phyloP scores from a whole-genome alignment of 2,888 invertebrate species.

The Melinopterus prodromus region DNA sequence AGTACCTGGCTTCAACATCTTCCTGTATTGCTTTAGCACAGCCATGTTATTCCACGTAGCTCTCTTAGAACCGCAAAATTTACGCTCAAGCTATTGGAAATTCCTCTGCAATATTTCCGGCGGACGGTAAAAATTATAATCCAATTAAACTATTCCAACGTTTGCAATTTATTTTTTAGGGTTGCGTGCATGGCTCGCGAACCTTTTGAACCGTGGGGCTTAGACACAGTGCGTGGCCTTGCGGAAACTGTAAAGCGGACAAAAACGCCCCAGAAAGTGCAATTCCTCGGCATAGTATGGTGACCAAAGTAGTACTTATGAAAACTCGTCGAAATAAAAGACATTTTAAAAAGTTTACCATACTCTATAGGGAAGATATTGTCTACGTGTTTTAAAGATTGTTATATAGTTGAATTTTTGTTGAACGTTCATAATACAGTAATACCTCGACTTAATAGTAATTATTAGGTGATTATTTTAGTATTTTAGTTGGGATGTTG shows the following conservation, averaged over 20 bases:
- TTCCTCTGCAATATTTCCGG: conserved; percentile 80
- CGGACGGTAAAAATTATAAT: conserved; percentile 62
- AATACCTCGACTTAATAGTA: conserved; percentile 27
- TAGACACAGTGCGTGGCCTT: conserved; percentile 64
- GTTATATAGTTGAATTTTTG: background rate
- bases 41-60: conserved; percentile 81
- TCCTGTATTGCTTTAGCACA: conserved; percentile 80
- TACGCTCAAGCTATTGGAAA: conserved; percentile 84
- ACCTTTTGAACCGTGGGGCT: conserved; percentile 69
- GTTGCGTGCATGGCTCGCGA: conserved; percentile 67
- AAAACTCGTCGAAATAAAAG: conserved; percentile 7
- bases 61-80: conserved; percentile 78
- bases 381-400: background rate
- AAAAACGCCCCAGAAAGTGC: conserved; percentile 54
- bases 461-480: background rate
- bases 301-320: conserved; percentile 16
- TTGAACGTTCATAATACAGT: conserved; percentile 21
- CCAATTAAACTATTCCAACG: conserved; percentile 14
- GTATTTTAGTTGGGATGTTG: too few species aligned
- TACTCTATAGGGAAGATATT: conserved; percentile 17
- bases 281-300: conserved; percentile 34
- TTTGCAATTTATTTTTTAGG: conserved; percentile 56
- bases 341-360: background rate
- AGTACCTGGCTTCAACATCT: conserved; percentile 73
- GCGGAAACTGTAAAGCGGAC: conserved; percentile 60